Evolutionary conservation across 2,113 vertebrate species (phyloP).

Genomic region (Procapra przewalskii): DNA sequence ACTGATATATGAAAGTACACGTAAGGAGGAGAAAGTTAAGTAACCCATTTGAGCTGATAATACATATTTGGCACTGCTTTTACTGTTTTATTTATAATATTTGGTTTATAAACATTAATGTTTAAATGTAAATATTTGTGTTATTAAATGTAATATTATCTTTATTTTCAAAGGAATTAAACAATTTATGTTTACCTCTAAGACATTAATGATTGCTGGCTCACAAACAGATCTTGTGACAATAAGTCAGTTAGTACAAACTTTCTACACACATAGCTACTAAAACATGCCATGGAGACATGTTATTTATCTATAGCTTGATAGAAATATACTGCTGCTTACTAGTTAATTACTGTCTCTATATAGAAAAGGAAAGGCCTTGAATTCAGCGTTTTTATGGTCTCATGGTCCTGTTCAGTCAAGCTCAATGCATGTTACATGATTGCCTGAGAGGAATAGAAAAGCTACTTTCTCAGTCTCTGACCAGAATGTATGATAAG

Average conservation of each 20-base stretch:
- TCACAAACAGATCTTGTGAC: neutral
- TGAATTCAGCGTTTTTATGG: slow-evolving; percentile 68
- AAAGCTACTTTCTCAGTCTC: slow-evolving; percentile 83
- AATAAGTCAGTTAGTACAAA: slow-evolving; percentile 14
- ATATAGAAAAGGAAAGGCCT: slow-evolving; percentile 62
- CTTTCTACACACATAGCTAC: slow-evolving; percentile 57
- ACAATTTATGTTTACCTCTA: neutral
- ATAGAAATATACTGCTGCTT: slow-evolving; percentile 72
- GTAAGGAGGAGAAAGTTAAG: neutral
- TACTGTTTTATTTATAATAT: neutral
- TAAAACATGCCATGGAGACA: slow-evolving; percentile 11
- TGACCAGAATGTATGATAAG: slow-evolving; percentile 89
- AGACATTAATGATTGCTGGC: neutral
- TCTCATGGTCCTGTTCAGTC: slow-evolving; percentile 71
- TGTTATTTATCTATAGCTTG: slow-evolving; percentile 70
- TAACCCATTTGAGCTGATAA: neutral
- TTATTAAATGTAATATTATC: neutral
- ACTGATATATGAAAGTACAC: neutral
- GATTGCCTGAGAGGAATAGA: slow-evolving; percentile 80
- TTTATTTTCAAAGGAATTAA: neutral
- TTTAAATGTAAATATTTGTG: neutral
- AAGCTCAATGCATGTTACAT: slow-evolving; percentile 78
- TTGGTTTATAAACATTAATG: neutral
- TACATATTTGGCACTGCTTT: neutral
- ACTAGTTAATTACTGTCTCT: slow-evolving; percentile 67